Conservation (phyloP, 2,797 vertebrate species). For the Iguana delicatissima region DNA sequence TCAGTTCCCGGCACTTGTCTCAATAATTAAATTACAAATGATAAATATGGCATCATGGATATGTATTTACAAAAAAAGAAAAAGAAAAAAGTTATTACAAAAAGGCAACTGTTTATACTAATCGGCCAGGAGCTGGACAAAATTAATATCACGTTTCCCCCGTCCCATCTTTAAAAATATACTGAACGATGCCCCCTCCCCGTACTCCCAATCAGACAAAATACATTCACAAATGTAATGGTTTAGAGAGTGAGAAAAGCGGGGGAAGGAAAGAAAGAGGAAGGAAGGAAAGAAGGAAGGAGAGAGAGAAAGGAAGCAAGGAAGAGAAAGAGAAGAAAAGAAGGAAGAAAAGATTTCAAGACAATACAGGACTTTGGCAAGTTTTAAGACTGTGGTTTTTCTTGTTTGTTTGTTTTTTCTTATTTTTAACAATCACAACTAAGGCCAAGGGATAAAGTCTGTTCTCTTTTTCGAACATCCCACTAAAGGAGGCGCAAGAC, state of each 20-base stretch:
- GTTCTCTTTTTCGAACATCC: slow-evolving; percentile 86
- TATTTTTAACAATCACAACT: slow-evolving; percentile 95
- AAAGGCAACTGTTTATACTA: slow-evolving; percentile 98
- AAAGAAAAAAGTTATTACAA: slow-evolving; percentile 93
- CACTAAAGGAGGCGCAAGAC: slow-evolving; percentile 76
- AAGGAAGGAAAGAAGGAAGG: slow-evolving; percentile 12
- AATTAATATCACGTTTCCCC: slow-evolving; percentile 83
- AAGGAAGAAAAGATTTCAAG: slow-evolving; percentile 90
- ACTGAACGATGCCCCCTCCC: slow-evolving; percentile 86
- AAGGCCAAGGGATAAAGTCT: slow-evolving; percentile 87
- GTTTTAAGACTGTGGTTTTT: slow-evolving; percentile 93
- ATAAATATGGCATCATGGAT: slow-evolving; percentile 99
- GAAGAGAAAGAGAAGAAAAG: slow-evolving; percentile 54
- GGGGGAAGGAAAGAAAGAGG: background rate
- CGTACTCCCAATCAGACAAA: slow-evolving; percentile 90
- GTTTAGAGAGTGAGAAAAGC: slow-evolving; percentile 70
- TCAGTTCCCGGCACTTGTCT: slow-evolving; percentile 96
- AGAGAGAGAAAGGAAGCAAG: slow-evolving; percentile 41
- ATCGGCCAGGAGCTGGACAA: slow-evolving; percentile 96
- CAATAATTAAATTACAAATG: slow-evolving; percentile 99
- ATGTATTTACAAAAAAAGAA: slow-evolving; percentile 97
- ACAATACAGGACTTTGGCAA: slow-evolving; percentile 99
- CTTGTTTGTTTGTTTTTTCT: background rate
- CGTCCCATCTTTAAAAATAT: slow-evolving; percentile 93
- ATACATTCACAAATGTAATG: slow-evolving; percentile 99